Evolutionary conservation across 2,113 vertebrate species (phyloP).

Genomic region (Xiphophorus maculatus): DNA sequence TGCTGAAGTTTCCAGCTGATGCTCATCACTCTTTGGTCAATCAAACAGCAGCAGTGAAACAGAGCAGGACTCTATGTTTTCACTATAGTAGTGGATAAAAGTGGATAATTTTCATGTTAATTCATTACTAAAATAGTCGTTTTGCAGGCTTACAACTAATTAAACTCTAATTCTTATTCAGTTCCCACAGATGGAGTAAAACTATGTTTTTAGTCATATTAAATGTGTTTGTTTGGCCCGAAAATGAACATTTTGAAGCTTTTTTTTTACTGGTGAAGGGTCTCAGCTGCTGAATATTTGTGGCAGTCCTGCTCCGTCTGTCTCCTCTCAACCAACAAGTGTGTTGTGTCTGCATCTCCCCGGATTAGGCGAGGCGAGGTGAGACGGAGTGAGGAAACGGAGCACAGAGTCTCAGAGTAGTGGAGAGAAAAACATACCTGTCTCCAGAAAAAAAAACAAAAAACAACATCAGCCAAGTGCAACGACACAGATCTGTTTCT

Average conservation of each 20-base stretch:
- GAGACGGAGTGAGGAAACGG: slow-evolving; percentile 24
- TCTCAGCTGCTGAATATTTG: slow-evolving; percentile 26
- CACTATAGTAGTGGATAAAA: too few relatives aligned
- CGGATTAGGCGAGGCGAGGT: slow-evolving; percentile 10
- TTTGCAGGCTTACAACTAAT: too few relatives aligned
- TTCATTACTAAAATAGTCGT: too few relatives aligned
- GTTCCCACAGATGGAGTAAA: neutral
- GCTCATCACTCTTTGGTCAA: too few relatives aligned
- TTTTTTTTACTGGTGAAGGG: slow-evolving; percentile 21
- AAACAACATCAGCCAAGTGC: slow-evolving; percentile 2
- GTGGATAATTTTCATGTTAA: too few relatives aligned
- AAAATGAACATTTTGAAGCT: slow-evolving; percentile 38
- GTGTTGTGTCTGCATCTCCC: slow-evolving; percentile 33
- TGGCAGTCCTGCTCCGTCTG: slow-evolving; percentile 38
- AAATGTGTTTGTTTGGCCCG: slow-evolving; percentile 28
- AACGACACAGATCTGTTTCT: slow-evolving; percentile 44
- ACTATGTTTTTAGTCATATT: neutral
- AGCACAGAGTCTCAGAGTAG: slow-evolving; percentile 20
- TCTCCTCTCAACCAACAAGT: slow-evolving; percentile 54
- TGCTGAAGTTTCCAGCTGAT: too few relatives aligned
- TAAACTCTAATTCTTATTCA: neutral
- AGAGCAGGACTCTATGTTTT: too few relatives aligned
- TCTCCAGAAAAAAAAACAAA: slow-evolving; percentile 9
- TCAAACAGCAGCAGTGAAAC: too few relatives aligned
- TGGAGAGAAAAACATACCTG: slow-evolving; percentile 35